phyloP scores from a whole-genome alignment of 2,888 invertebrate species.

The Macrosiphum euphorbiae region DNA sequence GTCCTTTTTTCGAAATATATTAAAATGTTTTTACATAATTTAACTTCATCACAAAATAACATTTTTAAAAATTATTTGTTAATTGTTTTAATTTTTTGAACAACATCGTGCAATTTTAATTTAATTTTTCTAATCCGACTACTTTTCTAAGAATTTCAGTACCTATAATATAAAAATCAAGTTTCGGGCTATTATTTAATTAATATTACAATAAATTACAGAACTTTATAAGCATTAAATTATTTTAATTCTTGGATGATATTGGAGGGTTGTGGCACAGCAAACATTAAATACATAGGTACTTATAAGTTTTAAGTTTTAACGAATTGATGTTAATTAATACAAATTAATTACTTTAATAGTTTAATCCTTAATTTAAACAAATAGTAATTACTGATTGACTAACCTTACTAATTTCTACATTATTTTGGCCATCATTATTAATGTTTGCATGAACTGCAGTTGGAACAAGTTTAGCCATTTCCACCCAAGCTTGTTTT shows the following conservation, averaged over 20 bases:
- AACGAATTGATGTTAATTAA: neutral
- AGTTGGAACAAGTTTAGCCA: conserved; percentile 66
- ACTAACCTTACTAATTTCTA: conserved; percentile 45
- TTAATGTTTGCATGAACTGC: neutral
- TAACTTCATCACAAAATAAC: too few relatives aligned
- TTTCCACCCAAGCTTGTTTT: conserved; percentile 70
- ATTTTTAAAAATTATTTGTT: too few relatives aligned
- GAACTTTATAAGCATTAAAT: neutral
- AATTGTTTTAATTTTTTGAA: neutral
- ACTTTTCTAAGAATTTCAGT: neutral
- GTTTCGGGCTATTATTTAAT: neutral
- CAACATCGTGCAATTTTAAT: neutral
- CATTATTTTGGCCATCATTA: neutral
- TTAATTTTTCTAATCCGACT: neutral
- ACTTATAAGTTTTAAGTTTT: neutral
- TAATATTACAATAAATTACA: neutral
- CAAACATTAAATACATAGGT: neutral
- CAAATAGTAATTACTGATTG: neutral
- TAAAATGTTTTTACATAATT: too few relatives aligned
- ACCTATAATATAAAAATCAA: neutral
- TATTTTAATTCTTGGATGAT: neutral
- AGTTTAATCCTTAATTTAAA: neutral
- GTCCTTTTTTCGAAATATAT: too few relatives aligned
- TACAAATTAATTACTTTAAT: neutral
- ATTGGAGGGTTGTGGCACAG: neutral